Evolutionary conservation across 2,888 invertebrate species (phyloP), one percentile per base, ranked within the genome.

Genomic region (Yponomeuta sedellus): DNA sequence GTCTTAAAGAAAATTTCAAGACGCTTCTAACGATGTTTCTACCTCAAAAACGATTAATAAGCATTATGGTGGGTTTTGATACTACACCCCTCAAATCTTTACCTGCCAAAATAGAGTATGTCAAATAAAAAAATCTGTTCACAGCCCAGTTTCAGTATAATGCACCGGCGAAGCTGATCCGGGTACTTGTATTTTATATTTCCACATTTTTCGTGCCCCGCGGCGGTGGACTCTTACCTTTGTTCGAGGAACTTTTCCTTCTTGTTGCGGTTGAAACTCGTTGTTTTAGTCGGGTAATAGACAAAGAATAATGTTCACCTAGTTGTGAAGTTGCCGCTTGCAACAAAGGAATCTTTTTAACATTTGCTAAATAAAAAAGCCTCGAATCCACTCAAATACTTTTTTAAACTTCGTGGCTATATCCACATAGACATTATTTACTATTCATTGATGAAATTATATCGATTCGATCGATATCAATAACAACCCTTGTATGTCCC

Each of bases 211-310:
- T 57, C 67, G 56, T 65, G 62, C 39, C 67, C 65, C 65, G 65
- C 44, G 65, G 67, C 67, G 20, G 25, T 56, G 19, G 62, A 16
- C 20, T n/a, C 65, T 65, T 66, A 66, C 66, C 65, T 67, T 67
- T 67, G 66, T 66, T 62, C 66, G 52, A n/a, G n/a, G n/a, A 64
- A 56, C 28, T 16, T 66, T 62, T 56, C n/a, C 52, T 56, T 25
- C 64, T 64, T 28, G 44, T 39, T 40, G 20, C 39, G 20, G 65
- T 59, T 65, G 59, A 59, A 65, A 65, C 65, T 65, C 65, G 56
- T 25, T 59, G 61, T 39, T 61, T 61, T 52, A 58, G 44, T 52
- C 16, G 28, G 52, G 61, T 67, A 67, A 67, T 67, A 40, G 64
- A 65, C 58, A 65, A n/a, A 62, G 61, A 67, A 67, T 64, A 16